Evolutionary conservation across 2,113 vertebrate genomes (phyloP).

Genomic region (Hypocryptadius cinnamomeus): DNA sequence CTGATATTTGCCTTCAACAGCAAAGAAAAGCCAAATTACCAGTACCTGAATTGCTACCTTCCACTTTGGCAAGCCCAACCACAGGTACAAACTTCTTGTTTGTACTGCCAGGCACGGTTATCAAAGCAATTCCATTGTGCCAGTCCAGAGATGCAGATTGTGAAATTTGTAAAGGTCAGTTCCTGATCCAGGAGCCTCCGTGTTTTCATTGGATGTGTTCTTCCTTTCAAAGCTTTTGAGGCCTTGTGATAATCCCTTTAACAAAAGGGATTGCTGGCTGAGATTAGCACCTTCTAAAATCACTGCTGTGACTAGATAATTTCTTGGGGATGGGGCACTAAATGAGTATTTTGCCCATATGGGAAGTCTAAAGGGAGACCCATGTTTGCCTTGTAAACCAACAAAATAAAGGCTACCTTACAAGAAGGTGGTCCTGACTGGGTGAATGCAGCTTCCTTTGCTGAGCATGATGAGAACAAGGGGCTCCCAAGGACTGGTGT

Average conservation of each 20-base stretch:
- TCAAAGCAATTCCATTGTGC: background rate
- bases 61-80: background rate
- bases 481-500: background rate
- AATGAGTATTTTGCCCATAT: background rate
- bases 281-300: background rate
- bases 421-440: background rate
- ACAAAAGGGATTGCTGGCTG: background rate
- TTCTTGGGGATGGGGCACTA: background rate
- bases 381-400: background rate
- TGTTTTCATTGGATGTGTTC: background rate
- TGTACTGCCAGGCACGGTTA: background rate
- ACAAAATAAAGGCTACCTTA: background rate
- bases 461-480: background rate
- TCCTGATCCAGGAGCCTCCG: background rate
- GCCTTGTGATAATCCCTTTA: background rate
- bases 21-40: background rate
- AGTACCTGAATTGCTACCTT: background rate
- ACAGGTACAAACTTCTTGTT: background rate
- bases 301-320: background rate
- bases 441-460: background rate
- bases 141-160: background rate
- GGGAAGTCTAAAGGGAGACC: background rate
- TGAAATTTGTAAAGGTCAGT: slow-evolving; percentile 9
- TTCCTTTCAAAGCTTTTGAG: background rate
- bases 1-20: background rate